Evolutionary conservation across 2,113 vertebrate species (phyloP), one percentile per base, ranked within the genome.

Genomic region (Noturus placidus): DNA sequence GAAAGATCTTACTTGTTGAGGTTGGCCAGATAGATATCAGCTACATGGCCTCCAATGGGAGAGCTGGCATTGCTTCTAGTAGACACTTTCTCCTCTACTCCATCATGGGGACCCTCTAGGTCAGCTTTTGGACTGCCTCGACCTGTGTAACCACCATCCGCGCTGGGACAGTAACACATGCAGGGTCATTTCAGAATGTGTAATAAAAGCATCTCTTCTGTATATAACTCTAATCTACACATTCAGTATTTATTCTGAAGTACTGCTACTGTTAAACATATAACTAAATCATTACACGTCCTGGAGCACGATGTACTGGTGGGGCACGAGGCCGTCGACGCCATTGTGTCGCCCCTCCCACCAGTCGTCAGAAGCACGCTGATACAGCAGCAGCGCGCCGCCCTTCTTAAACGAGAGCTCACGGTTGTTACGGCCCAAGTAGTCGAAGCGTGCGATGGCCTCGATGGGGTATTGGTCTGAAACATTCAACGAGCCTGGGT

Each of bases 21-120:
- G 95, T 99, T 99, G 88, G 98, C 98, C 91, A 99, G 96, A 94
- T 99, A 99, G 93, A 99, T 97, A 77, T 99, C 98, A 8, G 98
- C 98, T 88, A 99, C 98, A 86, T 99, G 98, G 79, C 97, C 96
- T 90, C 97, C 98, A 11, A 95, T 97, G 1, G 98, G 97, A 86
- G 98, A 99, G 89, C 96, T 96, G 90, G 97, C 96, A 52, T 95
- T 97, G 86, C 96, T 95, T 94, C 98, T 93, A 35, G 97, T 96
- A 35, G 97, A 97, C 94, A 99, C 96, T 67, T 97, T 97, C 87
- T 99, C 98, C 92, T 97, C 98, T 30, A 93, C 89, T 5, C 82
- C 82, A 91, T 97, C 96, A 38, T 94, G 95, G 52, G 95, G 95
- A 86, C 94, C 93, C 90, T 98, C 98, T 88, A 96, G 92, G 72